Percentiles rank a stretch among this genome's conserved stretches.
phyloP scores from a whole-genome alignment of 2,797 vertebrate species.

The Spatula versicolor region DNA sequence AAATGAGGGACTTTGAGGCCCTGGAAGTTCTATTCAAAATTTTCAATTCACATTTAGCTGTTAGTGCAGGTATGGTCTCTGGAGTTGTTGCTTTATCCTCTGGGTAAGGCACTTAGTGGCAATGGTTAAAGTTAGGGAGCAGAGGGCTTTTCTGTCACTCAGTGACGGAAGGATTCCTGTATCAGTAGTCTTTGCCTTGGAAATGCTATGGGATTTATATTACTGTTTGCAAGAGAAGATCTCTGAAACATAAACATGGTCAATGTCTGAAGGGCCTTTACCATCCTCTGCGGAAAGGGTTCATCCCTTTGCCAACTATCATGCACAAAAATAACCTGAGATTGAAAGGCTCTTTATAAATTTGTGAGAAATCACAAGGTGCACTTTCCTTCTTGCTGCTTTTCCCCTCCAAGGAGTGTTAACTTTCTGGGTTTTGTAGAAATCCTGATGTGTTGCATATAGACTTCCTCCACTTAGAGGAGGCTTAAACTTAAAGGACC shows the following conservation, averaged over 20 bases:
- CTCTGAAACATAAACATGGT: not conserved
- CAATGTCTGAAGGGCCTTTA: not conserved
- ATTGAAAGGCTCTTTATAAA: not conserved
- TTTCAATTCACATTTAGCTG: not conserved
- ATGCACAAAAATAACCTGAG: slow-evolving; percentile 20
- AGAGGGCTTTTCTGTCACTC: not conserved
- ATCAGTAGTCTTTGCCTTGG: not conserved
- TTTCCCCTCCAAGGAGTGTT: slow-evolving; percentile 32
- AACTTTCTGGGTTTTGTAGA: slow-evolving; percentile 40
- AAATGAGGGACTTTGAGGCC: slow-evolving; percentile 31
- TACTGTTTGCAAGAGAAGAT: not conserved
- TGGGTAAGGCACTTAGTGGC: not conserved
- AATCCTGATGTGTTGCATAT: slow-evolving; percentile 1
- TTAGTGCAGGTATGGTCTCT: not conserved
- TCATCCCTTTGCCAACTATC: not conserved
- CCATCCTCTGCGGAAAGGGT: slow-evolving; percentile 24
- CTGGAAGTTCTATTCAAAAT: not conserved
- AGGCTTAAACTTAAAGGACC: slow-evolving; percentile 40
- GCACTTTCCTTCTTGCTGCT: slow-evolving; percentile 66
- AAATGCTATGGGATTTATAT: not conserved
- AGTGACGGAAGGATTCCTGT: not conserved
- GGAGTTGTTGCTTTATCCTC: not conserved
- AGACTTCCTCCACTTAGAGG: not conserved
- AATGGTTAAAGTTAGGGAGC: not conserved
- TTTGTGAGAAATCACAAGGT: slow-evolving; percentile 48